These are phyloP conservation scores for Hormaphis cornu DNA, from an alignment of 1,140 invertebrate species.

Conservation along the genomic window DNA sequence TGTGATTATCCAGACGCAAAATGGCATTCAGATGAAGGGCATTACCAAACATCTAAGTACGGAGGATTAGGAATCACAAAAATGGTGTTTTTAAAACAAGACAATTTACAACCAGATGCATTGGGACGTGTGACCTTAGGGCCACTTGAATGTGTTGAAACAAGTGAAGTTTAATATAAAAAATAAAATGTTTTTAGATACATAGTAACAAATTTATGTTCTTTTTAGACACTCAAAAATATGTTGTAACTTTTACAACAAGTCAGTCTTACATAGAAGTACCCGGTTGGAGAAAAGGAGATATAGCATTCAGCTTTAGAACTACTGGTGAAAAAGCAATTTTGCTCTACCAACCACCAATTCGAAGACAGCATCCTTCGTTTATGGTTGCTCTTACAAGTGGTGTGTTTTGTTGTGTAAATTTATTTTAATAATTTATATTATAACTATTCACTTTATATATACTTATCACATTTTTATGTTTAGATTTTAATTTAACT, in stretches of 20 bases:
- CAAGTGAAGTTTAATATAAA: conserved; percentile 52
- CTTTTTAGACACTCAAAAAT: conserved; percentile 73
- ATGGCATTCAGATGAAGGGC: conserved; percentile 80
- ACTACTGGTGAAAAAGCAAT: conserved; percentile 83
- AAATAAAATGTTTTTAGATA: neutral
- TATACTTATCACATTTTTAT: neutral
- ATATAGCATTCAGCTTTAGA: conserved; percentile 83
- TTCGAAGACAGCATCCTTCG: conserved; percentile 75
- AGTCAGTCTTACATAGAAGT: conserved; percentile 85
- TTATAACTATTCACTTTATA: neutral
- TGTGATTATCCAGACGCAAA: conserved; percentile 69
- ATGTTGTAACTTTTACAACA: conserved; percentile 86
- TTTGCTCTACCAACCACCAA: conserved; percentile 79
- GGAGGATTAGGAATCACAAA: conserved; percentile 77
- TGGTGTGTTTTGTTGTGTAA: conserved; percentile 46
- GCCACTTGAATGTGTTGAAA: conserved; percentile 85
- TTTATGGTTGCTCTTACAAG: conserved; percentile 80
- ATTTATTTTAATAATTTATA: neutral
- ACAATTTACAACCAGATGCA: conserved; percentile 67
- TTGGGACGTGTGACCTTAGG: conserved; percentile 78
- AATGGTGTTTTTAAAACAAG: conserved; percentile 81
- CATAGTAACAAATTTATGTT: neutral
- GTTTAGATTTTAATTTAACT: conserved; percentile 65
- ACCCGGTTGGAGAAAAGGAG: conserved; percentile 80
- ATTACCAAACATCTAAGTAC: conserved; percentile 54